Conservation (phyloP, 2,888 invertebrate genomes). For the Dasypolia templi region DNA sequence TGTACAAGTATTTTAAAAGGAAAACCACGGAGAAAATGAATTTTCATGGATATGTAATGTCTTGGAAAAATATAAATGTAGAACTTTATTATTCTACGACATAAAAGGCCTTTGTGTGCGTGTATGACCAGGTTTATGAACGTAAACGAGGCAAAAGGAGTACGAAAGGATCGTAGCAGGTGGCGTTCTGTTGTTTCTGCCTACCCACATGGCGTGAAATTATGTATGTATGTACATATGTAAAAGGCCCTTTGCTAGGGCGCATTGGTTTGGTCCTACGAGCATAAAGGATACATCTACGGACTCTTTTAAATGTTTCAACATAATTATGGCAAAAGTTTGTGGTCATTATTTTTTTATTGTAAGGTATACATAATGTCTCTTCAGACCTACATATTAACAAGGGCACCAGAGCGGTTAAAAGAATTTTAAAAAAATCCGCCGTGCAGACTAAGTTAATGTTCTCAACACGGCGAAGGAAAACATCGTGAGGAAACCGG, state of each 20-base stretch:
- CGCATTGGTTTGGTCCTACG: not conserved
- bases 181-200: no score
- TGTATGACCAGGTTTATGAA: no score
- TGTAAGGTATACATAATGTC: not conserved
- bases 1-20: constrained; percentile 59
- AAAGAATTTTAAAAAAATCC: not conserved
- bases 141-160: no score
- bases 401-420: not conserved
- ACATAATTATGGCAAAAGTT: no score
- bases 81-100: constrained; percentile 13
- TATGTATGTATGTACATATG: no score
- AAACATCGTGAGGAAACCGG: no score
- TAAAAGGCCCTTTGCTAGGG: not conserved
- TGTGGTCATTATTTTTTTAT: not conserved
- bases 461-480: no score
- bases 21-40: constrained; percentile 54
- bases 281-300: not conserved
- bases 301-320: not conserved
- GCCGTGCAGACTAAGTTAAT: not conserved
- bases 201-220: no score
- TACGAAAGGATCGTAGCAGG: no score
- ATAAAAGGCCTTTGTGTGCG: not conserved
- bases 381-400: not conserved
- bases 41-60: constrained; percentile 48
- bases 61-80: constrained; percentile 36